phyloP scores from a whole-genome alignment of 2,888 invertebrate genomes.

The Coleophora deauratella region DNA sequence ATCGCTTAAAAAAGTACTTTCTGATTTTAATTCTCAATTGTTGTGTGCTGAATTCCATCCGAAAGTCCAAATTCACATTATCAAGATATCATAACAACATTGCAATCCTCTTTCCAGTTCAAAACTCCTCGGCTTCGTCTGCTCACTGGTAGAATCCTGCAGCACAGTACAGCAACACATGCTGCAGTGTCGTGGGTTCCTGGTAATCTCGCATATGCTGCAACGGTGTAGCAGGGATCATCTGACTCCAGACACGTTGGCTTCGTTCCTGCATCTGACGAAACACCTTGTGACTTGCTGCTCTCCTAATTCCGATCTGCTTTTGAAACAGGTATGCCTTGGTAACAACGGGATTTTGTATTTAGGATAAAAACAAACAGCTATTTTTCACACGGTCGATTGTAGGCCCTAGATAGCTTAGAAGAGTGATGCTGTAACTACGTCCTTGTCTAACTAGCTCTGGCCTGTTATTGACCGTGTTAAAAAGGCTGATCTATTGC shows the following conservation, averaged over 20 bases:
- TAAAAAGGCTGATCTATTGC: no score
- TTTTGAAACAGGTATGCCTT: constrained; percentile 88
- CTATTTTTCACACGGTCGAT: no score
- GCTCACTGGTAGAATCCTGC: constrained; percentile 97
- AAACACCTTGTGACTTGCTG: constrained; percentile 95
- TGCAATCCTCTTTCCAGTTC: constrained; percentile 76
- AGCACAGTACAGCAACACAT: constrained; percentile 99
- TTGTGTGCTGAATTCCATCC: no score
- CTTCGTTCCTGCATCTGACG: constrained; percentile 91
- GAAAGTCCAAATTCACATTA: no score
- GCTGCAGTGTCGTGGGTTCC: constrained; percentile 98
- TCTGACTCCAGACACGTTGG: constrained; percentile 93
- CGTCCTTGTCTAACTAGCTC: no score
- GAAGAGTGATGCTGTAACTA: no score
- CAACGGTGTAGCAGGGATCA: constrained; percentile 95
- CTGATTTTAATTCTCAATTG: no score
- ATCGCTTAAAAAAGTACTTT: no score
- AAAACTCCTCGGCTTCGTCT: constrained; percentile 96
- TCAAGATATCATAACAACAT: no score
- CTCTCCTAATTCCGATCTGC: constrained; percentile 92
- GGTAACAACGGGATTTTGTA: neutral
- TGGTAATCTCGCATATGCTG: constrained; percentile 97
- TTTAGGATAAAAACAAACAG: neutral
- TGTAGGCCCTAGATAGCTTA: no score
- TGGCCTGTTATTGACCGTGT: no score